Evolutionary conservation across 2,797 vertebrate genomes (phyloP).

Genomic region (Distichodus sexfasciatus): DNA sequence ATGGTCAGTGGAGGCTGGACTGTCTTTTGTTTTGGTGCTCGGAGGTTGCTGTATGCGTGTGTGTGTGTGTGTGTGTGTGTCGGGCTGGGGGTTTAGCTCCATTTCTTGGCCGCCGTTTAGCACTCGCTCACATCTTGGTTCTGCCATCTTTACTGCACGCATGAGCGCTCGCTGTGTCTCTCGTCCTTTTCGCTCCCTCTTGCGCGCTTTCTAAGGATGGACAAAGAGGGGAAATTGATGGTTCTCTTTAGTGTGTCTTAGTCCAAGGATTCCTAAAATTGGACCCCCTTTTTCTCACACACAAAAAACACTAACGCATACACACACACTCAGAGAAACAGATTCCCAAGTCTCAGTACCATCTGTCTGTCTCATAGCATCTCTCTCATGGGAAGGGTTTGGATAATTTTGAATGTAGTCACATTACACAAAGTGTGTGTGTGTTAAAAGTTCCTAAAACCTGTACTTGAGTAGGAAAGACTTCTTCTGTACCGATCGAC

Average conservation of each 20-base stretch:
- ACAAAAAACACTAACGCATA: background rate
- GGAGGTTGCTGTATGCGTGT: slow-evolving; percentile 22
- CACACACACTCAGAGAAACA: background rate
- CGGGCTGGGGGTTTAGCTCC: background rate
- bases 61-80: background rate
- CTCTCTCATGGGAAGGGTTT: too few relatives aligned
- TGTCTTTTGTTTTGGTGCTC: too few relatives aligned
- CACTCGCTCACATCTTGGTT: slow-evolving; percentile 12
- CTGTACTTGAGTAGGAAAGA: too few relatives aligned
- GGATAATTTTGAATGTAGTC: too few relatives aligned
- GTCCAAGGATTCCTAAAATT: background rate
- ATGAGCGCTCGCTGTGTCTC: background rate
- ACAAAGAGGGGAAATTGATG: slow-evolving; percentile 11
- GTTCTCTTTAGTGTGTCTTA: background rate
- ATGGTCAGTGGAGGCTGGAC: too few relatives aligned
- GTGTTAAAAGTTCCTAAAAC: too few relatives aligned
- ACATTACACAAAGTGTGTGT: too few relatives aligned
- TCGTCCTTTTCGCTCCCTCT: background rate
- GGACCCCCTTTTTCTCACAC: background rate
- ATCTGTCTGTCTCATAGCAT: slow-evolving; percentile 12
- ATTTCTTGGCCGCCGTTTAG: too few relatives aligned
- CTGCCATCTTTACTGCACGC: background rate
- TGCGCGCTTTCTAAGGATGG: background rate
- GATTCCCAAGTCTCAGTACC: background rate
- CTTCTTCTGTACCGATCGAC: too few relatives aligned